Conservation (phyloP, 2,888 invertebrate genomes). For the Lasioglossum oenotherae region DNA sequence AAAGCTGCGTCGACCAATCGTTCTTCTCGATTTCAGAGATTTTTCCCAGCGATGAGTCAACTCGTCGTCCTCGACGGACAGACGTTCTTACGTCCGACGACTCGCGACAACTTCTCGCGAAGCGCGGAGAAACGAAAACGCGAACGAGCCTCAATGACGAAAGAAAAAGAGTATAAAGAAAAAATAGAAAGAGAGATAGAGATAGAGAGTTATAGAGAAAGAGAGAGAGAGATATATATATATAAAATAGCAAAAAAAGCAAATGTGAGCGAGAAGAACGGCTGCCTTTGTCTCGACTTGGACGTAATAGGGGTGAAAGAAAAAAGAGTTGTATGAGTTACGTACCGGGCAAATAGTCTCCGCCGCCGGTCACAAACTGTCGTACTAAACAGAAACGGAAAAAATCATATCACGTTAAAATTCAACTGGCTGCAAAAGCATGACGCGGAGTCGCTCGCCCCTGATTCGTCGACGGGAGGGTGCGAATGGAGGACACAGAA, state of each 20-base stretch:
- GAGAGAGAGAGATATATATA: background rate
- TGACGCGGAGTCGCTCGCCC: conserved; percentile 75
- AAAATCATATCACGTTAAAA: conserved; percentile 83
- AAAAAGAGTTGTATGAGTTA: conserved; percentile 84
- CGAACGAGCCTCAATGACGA: background rate
- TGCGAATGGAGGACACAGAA: background rate
- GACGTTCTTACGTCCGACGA: background rate
- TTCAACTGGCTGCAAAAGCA: conserved; percentile 71
- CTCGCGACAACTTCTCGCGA: background rate
- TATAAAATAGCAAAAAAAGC: background rate
- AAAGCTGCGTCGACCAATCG: background rate
- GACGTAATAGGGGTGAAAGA: conserved; percentile 79
- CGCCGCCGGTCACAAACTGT: conserved; percentile 85
- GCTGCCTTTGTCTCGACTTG: conserved; percentile 71
- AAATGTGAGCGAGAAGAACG: conserved; percentile 33
- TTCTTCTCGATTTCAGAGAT: background rate
- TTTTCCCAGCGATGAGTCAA: background rate
- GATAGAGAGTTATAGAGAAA: background rate
- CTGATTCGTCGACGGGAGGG: conserved; percentile 70
- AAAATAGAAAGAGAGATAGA: background rate
- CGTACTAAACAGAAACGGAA: conserved; percentile 85
- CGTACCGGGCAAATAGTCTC: conserved; percentile 86
- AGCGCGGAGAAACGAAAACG: background rate
- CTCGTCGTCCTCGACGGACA: background rate
- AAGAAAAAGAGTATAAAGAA: background rate